Conservation (phyloP, 2,888 invertebrate species). For the Venustoraphidia nigricollis region DNA sequence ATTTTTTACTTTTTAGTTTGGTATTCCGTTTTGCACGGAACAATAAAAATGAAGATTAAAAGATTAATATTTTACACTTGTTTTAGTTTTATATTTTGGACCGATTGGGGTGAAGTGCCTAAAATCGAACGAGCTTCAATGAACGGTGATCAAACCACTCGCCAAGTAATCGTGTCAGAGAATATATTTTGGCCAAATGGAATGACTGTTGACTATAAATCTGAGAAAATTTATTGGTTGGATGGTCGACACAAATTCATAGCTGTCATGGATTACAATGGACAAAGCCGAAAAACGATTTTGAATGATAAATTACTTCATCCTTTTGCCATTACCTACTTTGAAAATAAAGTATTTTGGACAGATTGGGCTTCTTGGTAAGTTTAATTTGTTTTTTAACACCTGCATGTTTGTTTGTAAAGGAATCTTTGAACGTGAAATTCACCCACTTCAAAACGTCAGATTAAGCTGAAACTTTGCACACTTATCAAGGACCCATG, state of each 20-base stretch:
- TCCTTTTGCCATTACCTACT: conserved; percentile 70
- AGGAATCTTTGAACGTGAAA: too few relatives aligned
- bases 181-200: conserved; percentile 93
- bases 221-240: conserved; percentile 75
- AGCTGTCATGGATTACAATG: conserved; percentile 74
- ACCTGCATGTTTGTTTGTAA: conserved; percentile 2
- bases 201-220: conserved; percentile 67
- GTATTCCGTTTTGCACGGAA: too few relatives aligned
- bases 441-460: too few relatives aligned
- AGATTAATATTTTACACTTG: conserved; percentile 1
- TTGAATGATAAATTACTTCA: conserved; percentile 55
- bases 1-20: too few relatives aligned
- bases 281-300: conserved; percentile 53
- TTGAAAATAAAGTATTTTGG: conserved; percentile 67
- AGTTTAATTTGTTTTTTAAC: too few relatives aligned
- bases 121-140: conserved; percentile 84
- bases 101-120: conserved; percentile 86
- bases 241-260: conserved; percentile 75
- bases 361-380: conserved; percentile 79
- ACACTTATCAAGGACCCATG: too few relatives aligned
- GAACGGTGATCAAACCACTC: conserved; percentile 65
- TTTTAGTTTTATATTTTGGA: conserved; percentile 73
- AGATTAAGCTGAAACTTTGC: too few relatives aligned
- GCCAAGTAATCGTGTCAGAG: conserved; percentile 64
- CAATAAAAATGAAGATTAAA: background rate